Evolutionary conservation across 53 echinoderm and acorn worm species (phyloP), one percentile per base, ranked within the genome.

Genomic region (Stichopus horrens): DNA sequence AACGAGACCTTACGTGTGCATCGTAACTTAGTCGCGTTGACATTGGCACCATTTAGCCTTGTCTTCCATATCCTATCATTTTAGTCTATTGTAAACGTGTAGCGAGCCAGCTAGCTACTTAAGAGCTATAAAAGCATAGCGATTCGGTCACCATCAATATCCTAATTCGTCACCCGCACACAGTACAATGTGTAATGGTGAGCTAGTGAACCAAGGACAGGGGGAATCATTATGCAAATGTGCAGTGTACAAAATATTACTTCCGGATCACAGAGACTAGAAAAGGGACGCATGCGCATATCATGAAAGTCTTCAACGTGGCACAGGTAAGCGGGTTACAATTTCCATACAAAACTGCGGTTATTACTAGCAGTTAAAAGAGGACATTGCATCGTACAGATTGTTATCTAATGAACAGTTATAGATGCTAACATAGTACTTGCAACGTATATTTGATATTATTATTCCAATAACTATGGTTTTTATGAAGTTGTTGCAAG

Each of bases 321-420:
- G 81, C 81, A 81, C 81, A 57, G 81, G 81, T 81, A 81, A 21
- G 81, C 81, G 81, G 81, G 81, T 56, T 11, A 58, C 81, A 21
- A 21, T 9, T 57, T 81, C 57, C 81, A 21, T 58, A 1, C 56
- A n/a, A 57, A 56, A 11, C 2, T 9, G 16, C 21, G 81, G 81
- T 71, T 63, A 18, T 71, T n/a, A 71, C 37, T 37, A 37, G 37
- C 37, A 2, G 37, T 37, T 37, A 37, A 2, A 37, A 37, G 37
- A 37, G 37, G 37, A 37, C 37, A 37, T 37, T 2, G 37, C 37
- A 37, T 0, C 37, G 37, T 37, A 37, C 1, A 37, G 37, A 37
- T 37, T 37, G 37, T 2, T 37, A 37, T 2, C 37, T 37, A 37
- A 37, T 37, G 37, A 37, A 37, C 37, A 37, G 2, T 1, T 1